Evolutionary conservation across 2,888 invertebrate species (phyloP).

Genomic region (Phyllotreta striolata): DNA sequence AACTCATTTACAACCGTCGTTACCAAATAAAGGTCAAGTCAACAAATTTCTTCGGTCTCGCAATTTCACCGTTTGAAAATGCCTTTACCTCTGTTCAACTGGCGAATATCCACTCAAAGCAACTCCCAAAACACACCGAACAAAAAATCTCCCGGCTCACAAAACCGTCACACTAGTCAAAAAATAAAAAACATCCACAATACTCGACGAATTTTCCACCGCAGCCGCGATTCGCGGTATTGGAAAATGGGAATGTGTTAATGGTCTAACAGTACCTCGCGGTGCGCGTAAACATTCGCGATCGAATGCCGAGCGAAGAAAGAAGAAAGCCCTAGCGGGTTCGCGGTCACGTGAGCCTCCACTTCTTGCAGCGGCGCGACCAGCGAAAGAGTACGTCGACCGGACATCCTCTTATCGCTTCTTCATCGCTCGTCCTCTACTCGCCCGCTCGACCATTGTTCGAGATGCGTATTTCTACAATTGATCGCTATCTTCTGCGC

Average conservation of each 20-base stretch:
- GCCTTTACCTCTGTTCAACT: slow-evolving; percentile 3
- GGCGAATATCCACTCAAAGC: no score
- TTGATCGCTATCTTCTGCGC: no score
- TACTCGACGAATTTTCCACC: no score
- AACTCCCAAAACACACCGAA: neutral
- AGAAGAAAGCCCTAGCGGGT: slow-evolving; percentile 54
- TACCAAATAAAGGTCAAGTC: slow-evolving; percentile 22
- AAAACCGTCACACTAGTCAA: slow-evolving; percentile 25
- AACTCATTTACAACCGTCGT: neutral
- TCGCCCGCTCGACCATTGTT: slow-evolving; percentile 20
- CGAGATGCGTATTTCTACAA: no score
- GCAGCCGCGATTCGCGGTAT: slow-evolving; percentile 19
- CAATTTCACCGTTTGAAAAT: neutral
- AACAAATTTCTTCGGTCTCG: no score
- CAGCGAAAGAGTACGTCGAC: slow-evolving; percentile 53
- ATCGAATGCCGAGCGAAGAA: slow-evolving; percentile 54
- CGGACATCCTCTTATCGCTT: slow-evolving; percentile 52
- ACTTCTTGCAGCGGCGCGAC: slow-evolving; percentile 42
- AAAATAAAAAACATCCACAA: slow-evolving; percentile 25
- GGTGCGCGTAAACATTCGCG: slow-evolving; percentile 47
- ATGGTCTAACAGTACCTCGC: slow-evolving; percentile 22
- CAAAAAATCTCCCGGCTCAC: slow-evolving; percentile 8
- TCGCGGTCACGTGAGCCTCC: slow-evolving; percentile 51
- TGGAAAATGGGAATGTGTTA: neutral
- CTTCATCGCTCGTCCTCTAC: slow-evolving; percentile 27